Base-by-base conservation (phyloP, 2,888 invertebrate species). In the Electrophaes corylata region DNA sequence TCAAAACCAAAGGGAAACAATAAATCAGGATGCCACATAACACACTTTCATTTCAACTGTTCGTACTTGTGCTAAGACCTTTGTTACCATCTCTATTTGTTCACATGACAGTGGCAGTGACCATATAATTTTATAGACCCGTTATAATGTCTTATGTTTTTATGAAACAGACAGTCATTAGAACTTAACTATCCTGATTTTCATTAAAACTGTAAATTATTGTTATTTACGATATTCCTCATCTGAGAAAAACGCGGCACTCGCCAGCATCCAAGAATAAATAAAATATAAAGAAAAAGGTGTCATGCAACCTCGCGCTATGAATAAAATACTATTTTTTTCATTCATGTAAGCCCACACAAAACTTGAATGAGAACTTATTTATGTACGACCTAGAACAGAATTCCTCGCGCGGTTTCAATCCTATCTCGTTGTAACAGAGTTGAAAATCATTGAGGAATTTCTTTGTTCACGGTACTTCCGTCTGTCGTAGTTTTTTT, bases 261-360 rank as follows among this genome's bases (percentile, higher is more conserved):
- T 31, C 12, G 60, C 60, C 60, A 60, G 51, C 44, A 26, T 11
- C 29, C 37, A 23, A 39, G 46, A 44, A 55, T 51, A 51, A 60
- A 55, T 48, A 55, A 59, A 62, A 61, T 59, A 51, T 19, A 54
- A 49, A 45, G 19, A 39, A 65, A 54, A 65, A 57, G 62, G 60
- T 52, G 54, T 63, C 49, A 67, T 65, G 56, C 67, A 63, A 54
- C 29, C 59, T 29, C 23, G 58, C 50, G 19, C 65, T 65, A 63
- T 55, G 61, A 59, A 61, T 54, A 52, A 60, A 65, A 61, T 51
- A 61, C 55, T 50, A 55, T 64, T 61, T 60, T 19, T 52, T 64
- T 65, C 65, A 69, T 69, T 70, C 64, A 68, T 54, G 61, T 47
- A 57, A 58, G 52, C 64, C 66, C 62, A 66, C 66, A 53, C 65